Percentiles rank a stretch among this genome's conserved stretches.
phyloP scores from a whole-genome alignment of 2,888 invertebrate genomes.

The Cephalotes varians region DNA sequence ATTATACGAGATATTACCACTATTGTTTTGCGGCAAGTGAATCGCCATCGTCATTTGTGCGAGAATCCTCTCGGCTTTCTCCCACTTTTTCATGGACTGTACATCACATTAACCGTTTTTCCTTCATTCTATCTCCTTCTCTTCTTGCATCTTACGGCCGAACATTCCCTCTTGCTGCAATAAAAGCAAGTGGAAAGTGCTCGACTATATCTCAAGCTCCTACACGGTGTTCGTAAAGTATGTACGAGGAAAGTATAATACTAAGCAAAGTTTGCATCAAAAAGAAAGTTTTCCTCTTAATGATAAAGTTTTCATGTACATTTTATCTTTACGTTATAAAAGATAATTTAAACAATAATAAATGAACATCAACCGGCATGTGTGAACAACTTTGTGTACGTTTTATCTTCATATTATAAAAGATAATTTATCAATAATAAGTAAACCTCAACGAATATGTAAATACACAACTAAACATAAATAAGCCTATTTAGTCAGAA shows the following conservation, averaged over 20 bases:
- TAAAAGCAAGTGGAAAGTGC: slow-evolving; percentile 48
- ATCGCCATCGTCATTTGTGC: slow-evolving; percentile 39
- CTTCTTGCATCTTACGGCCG: slow-evolving; percentile 50
- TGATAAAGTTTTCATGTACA: not conserved
- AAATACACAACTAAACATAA: too few relatives aligned
- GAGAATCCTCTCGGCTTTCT: slow-evolving; percentile 42
- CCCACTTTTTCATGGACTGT: slow-evolving; percentile 43
- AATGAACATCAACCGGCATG: too few relatives aligned
- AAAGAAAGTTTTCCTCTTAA: not conserved
- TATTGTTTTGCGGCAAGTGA: slow-evolving; percentile 43
- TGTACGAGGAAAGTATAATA: too few relatives aligned
- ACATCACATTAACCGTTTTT: slow-evolving; percentile 54
- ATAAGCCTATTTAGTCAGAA: too few relatives aligned
- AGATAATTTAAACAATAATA: too few relatives aligned
- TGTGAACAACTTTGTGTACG: too few relatives aligned
- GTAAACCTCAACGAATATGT: too few relatives aligned
- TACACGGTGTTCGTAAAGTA: slow-evolving; percentile 41
- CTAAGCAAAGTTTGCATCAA: not conserved
- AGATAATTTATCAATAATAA: too few relatives aligned
- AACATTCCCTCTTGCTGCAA: slow-evolving; percentile 34
- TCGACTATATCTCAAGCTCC: slow-evolving; percentile 15
- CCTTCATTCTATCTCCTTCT: slow-evolving; percentile 45
- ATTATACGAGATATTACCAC: slow-evolving; percentile 43
- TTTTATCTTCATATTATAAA: too few relatives aligned
- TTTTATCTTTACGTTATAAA: not conserved